Evolutionary conservation across 2,888 invertebrate genomes (phyloP).

Genomic region (Helobdella robusta): DNA sequence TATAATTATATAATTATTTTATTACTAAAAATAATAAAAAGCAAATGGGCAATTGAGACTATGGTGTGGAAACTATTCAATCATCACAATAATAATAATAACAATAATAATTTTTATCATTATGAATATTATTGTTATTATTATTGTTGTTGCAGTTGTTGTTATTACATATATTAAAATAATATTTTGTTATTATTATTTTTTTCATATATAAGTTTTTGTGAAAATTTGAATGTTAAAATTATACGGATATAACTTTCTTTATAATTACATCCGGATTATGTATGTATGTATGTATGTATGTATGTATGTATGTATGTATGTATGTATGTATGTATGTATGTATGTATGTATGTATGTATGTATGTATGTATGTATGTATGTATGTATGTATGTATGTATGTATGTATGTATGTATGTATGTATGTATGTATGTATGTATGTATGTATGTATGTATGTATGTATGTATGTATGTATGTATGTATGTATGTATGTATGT

Average conservation of each 20-base stretch:
- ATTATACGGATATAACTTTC: too few relatives aligned
- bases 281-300: constrained; percentile 5
- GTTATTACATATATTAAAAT: neutral
- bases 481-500: constrained; percentile 5
- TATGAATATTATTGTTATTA: neutral
- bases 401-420: constrained; percentile 9
- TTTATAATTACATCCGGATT: too few relatives aligned
- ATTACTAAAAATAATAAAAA: too few relatives aligned
- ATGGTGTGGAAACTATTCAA: too few relatives aligned
- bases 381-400: constrained; percentile 9
- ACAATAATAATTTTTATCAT: too few relatives aligned
- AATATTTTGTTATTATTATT: too few relatives aligned
- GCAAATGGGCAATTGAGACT: too few relatives aligned
- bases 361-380: constrained; percentile 9
- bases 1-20: too few relatives aligned
- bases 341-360: constrained; percentile 9
- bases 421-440: constrained; percentile 9
- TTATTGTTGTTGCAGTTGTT: neutral
- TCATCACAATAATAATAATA: too few relatives aligned
- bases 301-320: constrained; percentile 9
- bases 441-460: constrained; percentile 9
- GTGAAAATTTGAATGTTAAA: too few relatives aligned
- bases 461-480: constrained; percentile 9
- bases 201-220: too few relatives aligned
- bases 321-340: constrained; percentile 6